Evolutionary conservation across 2,888 invertebrate species (phyloP), one percentile per base, ranked within the genome.

Genomic region (Orchesella flavescens): DNA sequence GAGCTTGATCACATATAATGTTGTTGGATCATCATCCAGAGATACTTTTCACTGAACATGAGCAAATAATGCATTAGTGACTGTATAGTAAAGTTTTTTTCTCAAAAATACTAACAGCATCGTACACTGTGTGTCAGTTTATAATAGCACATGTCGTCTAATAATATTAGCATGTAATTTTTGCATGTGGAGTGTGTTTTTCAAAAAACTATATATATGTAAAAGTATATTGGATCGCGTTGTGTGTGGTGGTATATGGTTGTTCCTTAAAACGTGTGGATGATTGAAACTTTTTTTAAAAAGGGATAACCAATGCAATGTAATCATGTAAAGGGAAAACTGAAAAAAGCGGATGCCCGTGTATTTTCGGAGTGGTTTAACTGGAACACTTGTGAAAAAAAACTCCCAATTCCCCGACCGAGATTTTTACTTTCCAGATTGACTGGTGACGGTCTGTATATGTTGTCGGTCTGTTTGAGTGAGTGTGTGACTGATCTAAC

Each of bases 381-480:
- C 83, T 83, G 83, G 83, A 83, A 65, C 83, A 83, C 53, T 82
- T 82, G 53, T 63, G 61, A 63, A 76, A 77, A 73, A 83, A 57
- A 66, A 65, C 59, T 73, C 19, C 12, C 44, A 21, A 66, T 77
- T 69, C 73, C 83, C 75, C 71, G 71, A 77, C 83, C 77, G 77
- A 77, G 73, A 75, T 77, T 83, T 75, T 83, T 77, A 83, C 83
- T 83, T 77, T 83, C 83, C 83, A 83, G 83, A 83, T 83, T 83
- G 83, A 83, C 83, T 83, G 77, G 83, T 83, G 77, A 77, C 83
- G 83, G 77, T 83, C 83, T 77, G 72, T 83, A 73, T 83, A 83
- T 83, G 83, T 77, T 83, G 75, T 69, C 75, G 43, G 69, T 77
- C 75, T 83, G 76, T 83, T 75, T 75, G 83, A 75, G 83, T 75